Conservation (phyloP, 2,888 invertebrate species). For the Synergus japonicus region DNA sequence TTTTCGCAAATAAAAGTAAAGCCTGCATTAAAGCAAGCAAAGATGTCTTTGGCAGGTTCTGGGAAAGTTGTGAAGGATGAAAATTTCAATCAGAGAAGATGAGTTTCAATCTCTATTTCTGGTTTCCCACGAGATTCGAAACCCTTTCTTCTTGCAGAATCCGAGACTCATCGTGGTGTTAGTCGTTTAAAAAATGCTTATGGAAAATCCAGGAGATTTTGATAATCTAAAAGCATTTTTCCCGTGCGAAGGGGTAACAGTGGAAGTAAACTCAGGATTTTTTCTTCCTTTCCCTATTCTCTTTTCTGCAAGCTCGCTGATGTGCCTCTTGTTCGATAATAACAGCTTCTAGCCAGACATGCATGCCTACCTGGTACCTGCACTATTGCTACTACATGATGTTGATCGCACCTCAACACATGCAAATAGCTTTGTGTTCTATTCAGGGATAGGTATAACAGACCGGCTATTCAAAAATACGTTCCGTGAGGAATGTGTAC, state of each 20-base stretch:
- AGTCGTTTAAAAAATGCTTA: no score
- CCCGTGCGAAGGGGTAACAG: background rate
- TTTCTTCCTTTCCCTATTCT: background rate
- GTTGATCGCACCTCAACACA: conserved; percentile 26
- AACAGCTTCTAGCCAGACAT: background rate
- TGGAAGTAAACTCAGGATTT: background rate
- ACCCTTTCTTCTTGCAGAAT: background rate
- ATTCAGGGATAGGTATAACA: background rate
- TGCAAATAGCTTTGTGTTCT: conserved; percentile 11
- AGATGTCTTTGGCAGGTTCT: background rate
- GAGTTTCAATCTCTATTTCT: background rate
- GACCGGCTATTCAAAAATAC: conserved; percentile 20
- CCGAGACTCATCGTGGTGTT: background rate
- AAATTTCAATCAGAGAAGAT: background rate
- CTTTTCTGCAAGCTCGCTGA: background rate
- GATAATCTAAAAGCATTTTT: background rate
- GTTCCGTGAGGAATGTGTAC: conserved; percentile 42
- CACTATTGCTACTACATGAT: background rate
- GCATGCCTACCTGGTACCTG: background rate
- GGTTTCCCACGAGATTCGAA: background rate
- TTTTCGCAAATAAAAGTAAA: conserved; percentile 36
- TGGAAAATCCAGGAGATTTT: background rate
- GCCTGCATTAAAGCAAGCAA: conserved; percentile 17
- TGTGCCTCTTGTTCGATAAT: conserved; percentile 14
- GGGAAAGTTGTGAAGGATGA: background rate